Evolutionary conservation across 2,888 invertebrate species (phyloP).

Genomic region (Nemoura dubitans): DNA sequence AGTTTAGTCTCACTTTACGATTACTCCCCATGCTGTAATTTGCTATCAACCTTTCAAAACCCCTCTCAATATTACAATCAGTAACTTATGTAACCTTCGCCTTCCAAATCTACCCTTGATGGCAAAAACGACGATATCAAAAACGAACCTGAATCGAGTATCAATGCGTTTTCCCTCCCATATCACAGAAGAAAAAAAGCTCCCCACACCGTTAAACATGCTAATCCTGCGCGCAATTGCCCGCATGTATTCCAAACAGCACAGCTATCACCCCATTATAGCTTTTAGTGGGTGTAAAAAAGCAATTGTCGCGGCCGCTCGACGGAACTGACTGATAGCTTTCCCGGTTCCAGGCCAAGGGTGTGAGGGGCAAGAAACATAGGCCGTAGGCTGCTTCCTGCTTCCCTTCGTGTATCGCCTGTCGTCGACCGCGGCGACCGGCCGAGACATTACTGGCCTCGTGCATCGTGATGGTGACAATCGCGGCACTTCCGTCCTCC

Average conservation of each 20-base stretch:
- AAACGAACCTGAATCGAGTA: background rate
- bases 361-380: background rate
- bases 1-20: background rate
- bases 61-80: background rate
- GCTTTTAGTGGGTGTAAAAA: background rate
- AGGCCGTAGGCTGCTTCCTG: background rate
- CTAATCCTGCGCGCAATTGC: background rate
- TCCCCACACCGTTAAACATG: background rate
- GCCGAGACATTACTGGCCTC: background rate
- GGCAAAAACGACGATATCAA: background rate
- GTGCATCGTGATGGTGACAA: background rate
- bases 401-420: background rate
- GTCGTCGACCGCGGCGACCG: background rate
- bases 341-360: background rate
- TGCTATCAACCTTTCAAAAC: background rate
- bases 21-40: background rate
- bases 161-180: background rate
- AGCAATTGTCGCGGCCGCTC: background rate
- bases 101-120: background rate
- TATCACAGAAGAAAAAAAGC: background rate
- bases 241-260: background rate
- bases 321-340: background rate
- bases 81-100: background rate
- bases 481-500: background rate
- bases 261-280: background rate